Conservation (phyloP, 1,140 invertebrate genomes). For the Holotrichia oblita region DNA sequence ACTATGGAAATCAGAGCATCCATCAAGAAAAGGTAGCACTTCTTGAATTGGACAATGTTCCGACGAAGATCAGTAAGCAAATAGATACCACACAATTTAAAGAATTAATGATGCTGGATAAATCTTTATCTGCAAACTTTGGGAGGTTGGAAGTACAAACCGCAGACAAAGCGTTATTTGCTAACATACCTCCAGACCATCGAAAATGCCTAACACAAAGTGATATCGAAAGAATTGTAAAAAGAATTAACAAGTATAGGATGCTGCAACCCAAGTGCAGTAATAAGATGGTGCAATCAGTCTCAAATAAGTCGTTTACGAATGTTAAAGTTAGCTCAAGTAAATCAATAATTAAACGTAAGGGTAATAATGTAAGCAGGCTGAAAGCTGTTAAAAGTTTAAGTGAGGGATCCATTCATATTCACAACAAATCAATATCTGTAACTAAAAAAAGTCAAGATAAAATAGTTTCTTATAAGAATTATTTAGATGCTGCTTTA, state of each 20-base stretch:
- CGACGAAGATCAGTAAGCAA: slow-evolving; percentile 21
- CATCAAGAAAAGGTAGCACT: background rate
- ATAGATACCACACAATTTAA: slow-evolving; percentile 19
- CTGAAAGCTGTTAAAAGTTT: slow-evolving; percentile 3
- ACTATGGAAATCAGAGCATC: background rate
- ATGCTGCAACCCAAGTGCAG: background rate
- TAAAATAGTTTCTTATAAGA: background rate
- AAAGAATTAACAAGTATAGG: background rate
- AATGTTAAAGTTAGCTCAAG: background rate
- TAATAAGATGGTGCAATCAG: background rate
- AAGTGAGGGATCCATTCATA: background rate
- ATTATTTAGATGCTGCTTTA: background rate
- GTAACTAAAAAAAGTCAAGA: background rate
- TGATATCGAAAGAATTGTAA: background rate
- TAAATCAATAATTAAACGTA: background rate
- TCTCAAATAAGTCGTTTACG: background rate
- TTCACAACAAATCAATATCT: background rate
- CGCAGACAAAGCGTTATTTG: background rate
- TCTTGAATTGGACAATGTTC: slow-evolving; percentile 28
- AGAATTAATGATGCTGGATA: slow-evolving; percentile 9
- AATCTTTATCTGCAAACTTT: slow-evolving; percentile 10
- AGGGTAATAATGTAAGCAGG: background rate
- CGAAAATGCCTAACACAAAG: background rate
- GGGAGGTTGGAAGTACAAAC: background rate
- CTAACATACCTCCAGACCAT: background rate